Evolutionary conservation across 2,113 vertebrate genomes (phyloP).

Genomic region (Prietella phreatophila): DNA sequence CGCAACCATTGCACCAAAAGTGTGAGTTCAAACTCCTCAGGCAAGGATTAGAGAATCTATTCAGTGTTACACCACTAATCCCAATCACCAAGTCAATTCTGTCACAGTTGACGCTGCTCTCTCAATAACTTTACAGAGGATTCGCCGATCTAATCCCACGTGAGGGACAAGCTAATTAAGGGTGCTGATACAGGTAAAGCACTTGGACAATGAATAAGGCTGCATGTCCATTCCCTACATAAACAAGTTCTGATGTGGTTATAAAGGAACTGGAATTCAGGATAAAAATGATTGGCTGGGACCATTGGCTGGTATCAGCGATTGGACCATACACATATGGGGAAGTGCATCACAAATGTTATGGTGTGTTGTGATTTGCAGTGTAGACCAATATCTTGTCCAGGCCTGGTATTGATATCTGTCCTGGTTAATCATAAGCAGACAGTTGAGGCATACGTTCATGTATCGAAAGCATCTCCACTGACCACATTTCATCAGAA

Average conservation of each 20-base stretch:
- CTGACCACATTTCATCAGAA: neutral
- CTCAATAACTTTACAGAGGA: neutral
- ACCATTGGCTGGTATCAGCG: neutral
- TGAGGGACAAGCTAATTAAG: slow-evolving; percentile 37
- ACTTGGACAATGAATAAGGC: slow-evolving; percentile 1
- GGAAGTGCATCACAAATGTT: neutral
- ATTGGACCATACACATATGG: neutral
- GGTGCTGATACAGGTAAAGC: slow-evolving; percentile 33
- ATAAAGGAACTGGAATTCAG: neutral
- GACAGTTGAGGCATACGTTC: neutral
- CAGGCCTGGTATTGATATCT: neutral
- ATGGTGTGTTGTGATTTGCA: neutral
- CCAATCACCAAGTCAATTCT: slow-evolving; percentile 1
- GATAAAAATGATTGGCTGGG: neutral
- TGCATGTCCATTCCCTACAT: neutral
- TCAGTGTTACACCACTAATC: slow-evolving; percentile 42
- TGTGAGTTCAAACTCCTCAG: slow-evolving; percentile 3
- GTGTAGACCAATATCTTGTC: neutral
- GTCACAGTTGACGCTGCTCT: slow-evolving; percentile 15
- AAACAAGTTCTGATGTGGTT: slow-evolving; percentile 2
- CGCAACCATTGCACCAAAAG: slow-evolving; percentile 4
- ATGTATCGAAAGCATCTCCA: neutral
- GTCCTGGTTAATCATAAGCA: neutral
- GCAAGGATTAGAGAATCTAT: slow-evolving; percentile 34
- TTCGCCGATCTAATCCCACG: neutral